Conservation (phyloP, 2,113 vertebrate species). For the Hydrochoerus hydrochaeris region DNA sequence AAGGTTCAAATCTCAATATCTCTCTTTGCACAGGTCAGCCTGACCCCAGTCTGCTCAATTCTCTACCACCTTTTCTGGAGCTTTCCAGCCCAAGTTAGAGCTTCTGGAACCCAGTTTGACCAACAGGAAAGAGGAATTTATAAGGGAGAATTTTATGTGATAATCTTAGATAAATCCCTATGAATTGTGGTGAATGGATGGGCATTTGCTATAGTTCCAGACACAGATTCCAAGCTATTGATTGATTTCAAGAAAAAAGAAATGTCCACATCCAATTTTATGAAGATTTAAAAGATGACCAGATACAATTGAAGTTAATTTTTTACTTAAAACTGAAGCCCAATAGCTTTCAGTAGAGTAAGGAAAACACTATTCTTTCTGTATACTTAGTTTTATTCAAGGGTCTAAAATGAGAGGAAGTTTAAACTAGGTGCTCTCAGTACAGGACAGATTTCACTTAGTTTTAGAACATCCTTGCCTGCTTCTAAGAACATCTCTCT, state of each 20-base stretch:
- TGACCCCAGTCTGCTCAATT: neutral
- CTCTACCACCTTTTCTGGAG: neutral
- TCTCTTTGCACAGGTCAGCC: neutral
- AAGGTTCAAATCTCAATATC: neutral
- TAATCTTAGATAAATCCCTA: neutral
- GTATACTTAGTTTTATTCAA: neutral
- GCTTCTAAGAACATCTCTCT: neutral
- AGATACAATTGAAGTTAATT: constrained; percentile 35
- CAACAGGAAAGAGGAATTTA: neutral
- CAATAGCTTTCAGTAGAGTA: neutral
- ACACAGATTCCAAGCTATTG: neutral
- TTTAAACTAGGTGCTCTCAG: neutral
- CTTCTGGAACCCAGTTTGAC: neutral
- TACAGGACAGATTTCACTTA: neutral
- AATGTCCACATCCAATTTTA: neutral
- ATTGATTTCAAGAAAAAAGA: constrained; percentile 12
- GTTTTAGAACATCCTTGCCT: neutral
- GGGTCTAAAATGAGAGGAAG: neutral
- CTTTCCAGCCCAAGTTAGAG: neutral
- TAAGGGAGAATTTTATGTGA: constrained; percentile 14
- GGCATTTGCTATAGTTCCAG: constrained; percentile 3
- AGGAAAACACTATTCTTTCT: neutral
- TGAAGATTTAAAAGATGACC: neutral
- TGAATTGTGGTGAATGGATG: neutral
- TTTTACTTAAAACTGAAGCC: neutral